phyloP scores from a whole-genome alignment of 2,888 invertebrate genomes.

The Empis stercorea region DNA sequence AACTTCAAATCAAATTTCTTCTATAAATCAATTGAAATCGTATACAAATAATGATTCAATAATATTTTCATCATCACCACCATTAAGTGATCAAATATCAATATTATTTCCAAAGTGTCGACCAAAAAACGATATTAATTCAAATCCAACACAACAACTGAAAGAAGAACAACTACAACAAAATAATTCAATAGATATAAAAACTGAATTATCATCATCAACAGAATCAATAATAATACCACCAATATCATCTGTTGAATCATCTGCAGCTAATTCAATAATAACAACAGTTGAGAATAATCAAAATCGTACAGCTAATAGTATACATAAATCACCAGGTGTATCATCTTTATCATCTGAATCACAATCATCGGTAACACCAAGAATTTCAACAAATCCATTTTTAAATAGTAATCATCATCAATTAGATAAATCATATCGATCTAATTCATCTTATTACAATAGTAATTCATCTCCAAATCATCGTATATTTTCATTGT shows the following conservation, averaged over 20 bases:
- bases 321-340: constrained; percentile 22
- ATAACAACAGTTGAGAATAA: constrained; percentile 7
- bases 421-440: not conserved
- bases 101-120: constrained; percentile 79
- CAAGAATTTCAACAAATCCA: constrained; percentile 35
- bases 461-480: not conserved
- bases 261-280: constrained; percentile 10
- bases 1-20: constrained; percentile 7
- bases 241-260: constrained; percentile 9
- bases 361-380: constrained; percentile 33
- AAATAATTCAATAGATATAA: constrained; percentile 3
- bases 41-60: constrained; percentile 13
- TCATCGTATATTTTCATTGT: not conserved
- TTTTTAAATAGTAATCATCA: constrained; percentile 24
- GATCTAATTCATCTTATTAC: not conserved
- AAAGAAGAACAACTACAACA: too few species aligned
- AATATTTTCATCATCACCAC: constrained; percentile 42
- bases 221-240: constrained; percentile 15
- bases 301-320: constrained; percentile 5
- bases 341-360: constrained; percentile 34
- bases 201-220: constrained; percentile 16
- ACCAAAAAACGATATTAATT: constrained; percentile 49
- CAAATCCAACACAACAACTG: constrained; percentile 29
- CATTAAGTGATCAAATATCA: constrained; percentile 60
- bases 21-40: constrained; percentile 7